Conservation (phyloP, 1,140 invertebrate species). For the Saccostrea glomerata region DNA sequence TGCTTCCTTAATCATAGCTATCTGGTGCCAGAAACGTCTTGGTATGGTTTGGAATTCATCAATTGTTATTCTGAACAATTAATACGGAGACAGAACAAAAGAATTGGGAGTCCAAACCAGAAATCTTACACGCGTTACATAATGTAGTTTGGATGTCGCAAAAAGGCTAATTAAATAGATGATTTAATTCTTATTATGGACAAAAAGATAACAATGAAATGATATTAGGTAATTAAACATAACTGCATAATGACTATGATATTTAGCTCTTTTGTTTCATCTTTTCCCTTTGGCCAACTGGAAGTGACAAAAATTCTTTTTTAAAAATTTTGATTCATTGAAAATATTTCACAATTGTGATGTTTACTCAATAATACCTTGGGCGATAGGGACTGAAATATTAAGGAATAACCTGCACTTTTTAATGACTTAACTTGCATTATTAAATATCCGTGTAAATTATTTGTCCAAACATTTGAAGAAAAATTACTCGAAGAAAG, state of each 20-base stretch:
- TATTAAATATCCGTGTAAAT: not conserved
- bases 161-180: not conserved
- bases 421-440: not conserved
- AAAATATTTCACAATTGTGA: not conserved
- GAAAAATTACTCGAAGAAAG: not conserved
- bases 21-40: not conserved
- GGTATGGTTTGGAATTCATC: not conserved
- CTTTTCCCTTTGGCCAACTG: too few species aligned
- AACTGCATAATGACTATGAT: too few species aligned
- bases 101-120: not conserved
- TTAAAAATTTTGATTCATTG: not conserved
- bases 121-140: not conserved
- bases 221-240: too few species aligned
- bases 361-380: not conserved
- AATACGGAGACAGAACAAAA: not conserved
- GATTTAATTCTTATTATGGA: not conserved
- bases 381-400: not conserved
- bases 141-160: not conserved
- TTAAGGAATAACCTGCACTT: not conserved
- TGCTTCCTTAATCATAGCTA: not conserved
- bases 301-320: not conserved
- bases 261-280: too few species aligned
- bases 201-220: too few species aligned
- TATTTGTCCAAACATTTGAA: constrained; percentile 12
- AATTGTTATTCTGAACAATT: not conserved